Base-by-base conservation (phyloP, 1,140 invertebrate genomes). In the Conus betulinus region DNA sequence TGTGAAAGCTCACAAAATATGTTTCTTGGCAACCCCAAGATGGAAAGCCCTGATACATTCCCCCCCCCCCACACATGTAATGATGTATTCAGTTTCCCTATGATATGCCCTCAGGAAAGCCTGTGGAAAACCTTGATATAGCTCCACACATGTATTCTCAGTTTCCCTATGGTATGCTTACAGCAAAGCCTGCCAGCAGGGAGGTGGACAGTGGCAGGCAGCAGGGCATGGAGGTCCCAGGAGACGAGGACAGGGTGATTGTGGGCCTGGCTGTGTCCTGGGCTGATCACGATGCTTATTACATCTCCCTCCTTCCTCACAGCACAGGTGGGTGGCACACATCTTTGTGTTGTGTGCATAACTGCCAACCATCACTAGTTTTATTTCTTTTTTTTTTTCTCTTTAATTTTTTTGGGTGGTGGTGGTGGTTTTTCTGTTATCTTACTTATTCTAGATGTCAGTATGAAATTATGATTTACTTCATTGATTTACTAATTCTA, bases 251-350 rank as follows among this genome's bases (percentile, higher is more conserved):
- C 25, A 60, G 93, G 13, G 76, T 93, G 6, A 88, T 95, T 53
- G 93, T 94, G 27, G 95, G 95, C 76, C 23, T 96, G 79, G 94
- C 95, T 78, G 91, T 96, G 13, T 94, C 92, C 67, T 95, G 95
- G 95, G 93, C 93, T 10, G 90, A 92, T 82, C 91, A 91, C 20
- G 94, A 95, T 91, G 92, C 93, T 52, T 95, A 95, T 89, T 96
- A 94, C 89, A 90, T 95, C 11, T 91, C 93, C n/a, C 91, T 95
- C 51, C 13, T 53, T 23, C 15, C 79, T 5, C 13, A 81, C 5
- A 53, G 13, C 79, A 55, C 79, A 81, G 79, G 79, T 81, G 13
- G 11, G 79, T 81, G 13, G 25, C 8, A 39, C 25, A 5, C 25
- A 3, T 39, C 39, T 79, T 79, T 76, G 15, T 10, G 13, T 51